These are phyloP conservation scores for Chelon labrosus DNA, from an alignment of 2,797 vertebrate species.

Conservation along the genomic window DNA sequence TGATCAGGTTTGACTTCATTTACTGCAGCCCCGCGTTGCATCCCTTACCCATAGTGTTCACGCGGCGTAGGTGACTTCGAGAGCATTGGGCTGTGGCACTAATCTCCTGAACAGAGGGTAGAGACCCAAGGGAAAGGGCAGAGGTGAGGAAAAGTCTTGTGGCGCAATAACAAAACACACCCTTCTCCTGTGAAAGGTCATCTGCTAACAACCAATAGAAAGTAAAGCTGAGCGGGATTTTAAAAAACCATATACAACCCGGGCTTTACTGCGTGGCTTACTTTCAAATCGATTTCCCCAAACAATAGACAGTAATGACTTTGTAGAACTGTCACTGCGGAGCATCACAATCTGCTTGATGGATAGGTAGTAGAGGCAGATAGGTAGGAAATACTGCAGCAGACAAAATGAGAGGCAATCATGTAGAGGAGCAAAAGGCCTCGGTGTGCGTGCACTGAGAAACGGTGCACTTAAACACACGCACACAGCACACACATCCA, in stretches of 20 bases:
- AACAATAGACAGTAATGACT: conserved; percentile 26
- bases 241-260: conserved; percentile 38
- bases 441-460: conserved; percentile 18
- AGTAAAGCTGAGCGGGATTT: conserved; percentile 36
- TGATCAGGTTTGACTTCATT: conserved; percentile 62
- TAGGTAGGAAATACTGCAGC: conserved; percentile 31
- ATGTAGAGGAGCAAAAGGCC: conserved; percentile 53
- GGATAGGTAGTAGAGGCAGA: conserved; percentile 16
- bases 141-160: conserved; percentile 83
- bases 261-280: conserved; percentile 6
- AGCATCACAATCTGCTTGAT: conserved; percentile 9
- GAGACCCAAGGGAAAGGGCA: conserved; percentile 69
- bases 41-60: conserved; percentile 29
- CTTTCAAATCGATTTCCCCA: background rate
- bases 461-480: conserved; percentile 54
- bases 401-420: conserved; percentile 48
- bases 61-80: conserved; percentile 57
- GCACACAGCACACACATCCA: conserved; percentile 34
- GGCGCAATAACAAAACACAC: conserved; percentile 82
- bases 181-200: conserved; percentile 75
- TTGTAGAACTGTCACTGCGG: conserved; percentile 5
- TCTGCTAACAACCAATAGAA: conserved; percentile 57
- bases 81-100: conserved; percentile 68
- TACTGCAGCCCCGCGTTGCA: conserved; percentile 16
- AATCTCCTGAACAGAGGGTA: conserved; percentile 67